Conservation (phyloP, 1,140 invertebrate genomes). For the Lasaia peninsularis region DNA sequence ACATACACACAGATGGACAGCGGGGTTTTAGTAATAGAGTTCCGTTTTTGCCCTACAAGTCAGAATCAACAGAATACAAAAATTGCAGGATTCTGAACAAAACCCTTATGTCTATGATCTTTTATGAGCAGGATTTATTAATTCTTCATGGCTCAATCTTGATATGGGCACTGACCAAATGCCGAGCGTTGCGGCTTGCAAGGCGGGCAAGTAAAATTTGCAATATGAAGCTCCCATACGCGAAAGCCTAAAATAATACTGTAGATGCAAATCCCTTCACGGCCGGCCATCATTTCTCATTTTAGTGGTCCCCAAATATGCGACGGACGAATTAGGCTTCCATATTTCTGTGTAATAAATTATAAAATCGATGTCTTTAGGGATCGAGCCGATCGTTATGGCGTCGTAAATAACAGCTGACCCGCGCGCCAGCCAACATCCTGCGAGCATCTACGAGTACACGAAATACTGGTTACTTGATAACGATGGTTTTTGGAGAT, state of each 20-base stretch:
- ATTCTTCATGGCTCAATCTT: no score
- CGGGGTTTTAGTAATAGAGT: no score
- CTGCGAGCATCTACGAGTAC: slow-evolving; percentile 39
- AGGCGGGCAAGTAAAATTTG: not conserved
- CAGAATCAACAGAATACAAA: no score
- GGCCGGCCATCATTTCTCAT: slow-evolving; percentile 38
- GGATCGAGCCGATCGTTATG: slow-evolving; percentile 57
- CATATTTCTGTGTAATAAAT: slow-evolving; percentile 66
- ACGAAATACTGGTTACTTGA: slow-evolving; percentile 31
- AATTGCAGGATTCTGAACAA: no score
- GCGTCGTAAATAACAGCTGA: slow-evolving; percentile 58
- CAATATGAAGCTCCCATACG: not conserved
- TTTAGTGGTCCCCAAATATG: slow-evolving; percentile 48
- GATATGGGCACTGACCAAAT: no score
- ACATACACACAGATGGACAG: no score
- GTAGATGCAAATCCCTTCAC: slow-evolving; percentile 6
- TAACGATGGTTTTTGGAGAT: no score
- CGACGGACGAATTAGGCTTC: slow-evolving; percentile 54
- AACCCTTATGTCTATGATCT: no score
- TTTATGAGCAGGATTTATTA: no score
- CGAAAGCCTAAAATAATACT: not conserved
- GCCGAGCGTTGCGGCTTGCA: no score
- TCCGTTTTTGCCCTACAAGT: no score
- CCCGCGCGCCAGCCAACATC: slow-evolving; percentile 39
- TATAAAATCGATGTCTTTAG: slow-evolving; percentile 69